These are phyloP conservation scores for Rhagonycha lutea DNA, from an alignment of 2,888 invertebrate species.

Conservation along the genomic window DNA sequence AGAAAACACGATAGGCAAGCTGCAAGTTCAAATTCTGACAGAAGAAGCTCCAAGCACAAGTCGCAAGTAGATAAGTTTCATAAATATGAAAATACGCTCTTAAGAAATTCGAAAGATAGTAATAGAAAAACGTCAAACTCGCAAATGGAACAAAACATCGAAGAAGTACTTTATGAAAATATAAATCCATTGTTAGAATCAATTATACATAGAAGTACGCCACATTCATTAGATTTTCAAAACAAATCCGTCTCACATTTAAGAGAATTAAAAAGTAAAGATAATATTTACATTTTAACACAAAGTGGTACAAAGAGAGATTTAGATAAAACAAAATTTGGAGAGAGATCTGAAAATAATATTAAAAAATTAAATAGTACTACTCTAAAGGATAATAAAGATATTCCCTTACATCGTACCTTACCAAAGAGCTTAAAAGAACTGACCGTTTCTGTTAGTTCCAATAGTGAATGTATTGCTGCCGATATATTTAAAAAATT, in stretches of 20 bases:
- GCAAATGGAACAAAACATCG: constrained; percentile 16
- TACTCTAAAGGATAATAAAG: constrained; percentile 22
- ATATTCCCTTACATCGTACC: constrained; percentile 42
- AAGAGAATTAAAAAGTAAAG: constrained; percentile 22
- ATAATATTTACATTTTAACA: constrained; percentile 8
- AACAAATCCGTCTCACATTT: constrained; percentile 9
- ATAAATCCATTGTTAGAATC: constrained; percentile 21
- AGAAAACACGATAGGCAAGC: constrained; percentile 24
- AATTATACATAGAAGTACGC: constrained; percentile 25
- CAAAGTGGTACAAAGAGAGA: constrained; percentile 4
- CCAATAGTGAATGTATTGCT: constrained; percentile 30
- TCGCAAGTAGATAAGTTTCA: constrained; percentile 29
- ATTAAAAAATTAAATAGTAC: constrained; percentile 8
- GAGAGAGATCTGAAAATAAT: constrained; percentile 20
- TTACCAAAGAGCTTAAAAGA: constrained; percentile 46
- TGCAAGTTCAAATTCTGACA: constrained; percentile 23
- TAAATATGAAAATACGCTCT: constrained; percentile 31
- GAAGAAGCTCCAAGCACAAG: constrained; percentile 21
- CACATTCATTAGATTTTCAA: constrained; percentile 27
- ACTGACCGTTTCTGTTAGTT: constrained; percentile 35
- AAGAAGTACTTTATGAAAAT: constrained; percentile 18
- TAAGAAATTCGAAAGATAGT: constrained; percentile 25
- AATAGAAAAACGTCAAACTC: constrained; percentile 19
- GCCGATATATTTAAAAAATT: constrained; percentile 23
- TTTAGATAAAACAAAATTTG: constrained; percentile 9